Percentiles rank a stretch among this genome's conserved stretches.
phyloP scores from a whole-genome alignment of 92 coral and sea anemone genomes.

The Metridium senile region DNA sequence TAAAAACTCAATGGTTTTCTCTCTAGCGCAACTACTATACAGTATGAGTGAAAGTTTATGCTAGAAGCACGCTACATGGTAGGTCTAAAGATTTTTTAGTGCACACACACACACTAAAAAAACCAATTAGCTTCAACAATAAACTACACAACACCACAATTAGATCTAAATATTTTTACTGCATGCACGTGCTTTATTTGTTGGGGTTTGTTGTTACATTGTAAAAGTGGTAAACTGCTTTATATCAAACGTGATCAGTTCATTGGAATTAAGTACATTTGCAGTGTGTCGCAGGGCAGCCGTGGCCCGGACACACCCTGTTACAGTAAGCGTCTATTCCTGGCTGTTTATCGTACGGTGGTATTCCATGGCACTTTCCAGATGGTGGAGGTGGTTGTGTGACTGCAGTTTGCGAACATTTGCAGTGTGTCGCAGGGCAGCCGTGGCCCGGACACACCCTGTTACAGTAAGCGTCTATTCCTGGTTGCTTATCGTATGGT shows the following conservation, averaged over 20 bases:
- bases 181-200: too few species aligned
- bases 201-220: neutral
- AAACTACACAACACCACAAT: too few species aligned
- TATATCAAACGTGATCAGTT: neutral
- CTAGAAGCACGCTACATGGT: too few species aligned
- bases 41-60: too few species aligned
- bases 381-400: conserved; percentile 24
- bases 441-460: conserved; percentile 27
- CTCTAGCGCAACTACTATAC: too few species aligned
- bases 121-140: too few species aligned
- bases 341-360: conserved; percentile 43
- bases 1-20: too few species aligned
- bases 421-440: conserved; percentile 54
- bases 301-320: conserved; percentile 24
- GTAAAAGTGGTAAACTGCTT: neutral
- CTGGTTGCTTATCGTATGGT: conserved; percentile 41
- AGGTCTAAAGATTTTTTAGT: too few species aligned
- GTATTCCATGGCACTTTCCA: conserved; percentile 21
- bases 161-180: too few species aligned
- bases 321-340: conserved; percentile 49
- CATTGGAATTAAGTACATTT: conserved; percentile 30
- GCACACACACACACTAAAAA: too few species aligned
- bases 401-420: too few species aligned
- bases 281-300: conserved; percentile 55
- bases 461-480: conserved; percentile 47